Percentiles rank a stretch among this genome's conserved stretches.
Evolutionary conservation across 2,888 invertebrate species (phyloP).

Genomic region (Scelioninae gen. 1): DNA sequence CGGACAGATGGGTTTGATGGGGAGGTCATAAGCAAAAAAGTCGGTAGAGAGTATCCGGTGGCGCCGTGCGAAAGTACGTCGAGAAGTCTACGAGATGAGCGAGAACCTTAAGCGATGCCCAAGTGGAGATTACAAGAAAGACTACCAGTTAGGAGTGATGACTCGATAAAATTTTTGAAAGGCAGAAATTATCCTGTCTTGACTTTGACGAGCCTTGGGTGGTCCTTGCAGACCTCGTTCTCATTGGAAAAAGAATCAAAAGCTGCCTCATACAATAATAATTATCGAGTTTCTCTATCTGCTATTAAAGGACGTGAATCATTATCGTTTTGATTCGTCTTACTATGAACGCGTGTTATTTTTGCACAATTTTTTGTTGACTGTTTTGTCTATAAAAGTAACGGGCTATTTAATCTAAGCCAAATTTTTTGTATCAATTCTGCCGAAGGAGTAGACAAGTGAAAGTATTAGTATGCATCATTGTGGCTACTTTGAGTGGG

Average conservation of each 20-base stretch:
- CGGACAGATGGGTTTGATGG: too few relatives aligned
- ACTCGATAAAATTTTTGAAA: slow-evolving; percentile 82
- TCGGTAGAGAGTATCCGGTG: slow-evolving; percentile 63
- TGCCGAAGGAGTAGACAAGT: too few relatives aligned
- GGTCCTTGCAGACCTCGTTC: slow-evolving; percentile 75
- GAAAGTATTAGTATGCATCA: too few relatives aligned
- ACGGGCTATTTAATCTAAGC: slow-evolving; percentile 50
- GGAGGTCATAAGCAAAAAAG: too few relatives aligned
- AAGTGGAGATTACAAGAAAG: slow-evolving; percentile 82
- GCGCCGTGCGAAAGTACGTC: slow-evolving; percentile 74
- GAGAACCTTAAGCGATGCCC: slow-evolving; percentile 76
- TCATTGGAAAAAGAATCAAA: slow-evolving; percentile 57
- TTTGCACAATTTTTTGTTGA: slow-evolving; percentile 30
- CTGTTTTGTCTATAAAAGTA: slow-evolving; percentile 33
- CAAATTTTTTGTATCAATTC: too few relatives aligned
- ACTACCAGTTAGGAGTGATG: slow-evolving; percentile 84
- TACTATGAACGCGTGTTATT: slow-evolving; percentile 44
- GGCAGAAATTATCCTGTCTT: slow-evolving; percentile 81
- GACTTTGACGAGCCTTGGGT: slow-evolving; percentile 80
- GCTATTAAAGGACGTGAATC: slow-evolving; percentile 53
- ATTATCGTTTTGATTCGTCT: slow-evolving; percentile 55
- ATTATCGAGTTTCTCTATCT: slow-evolving; percentile 65
- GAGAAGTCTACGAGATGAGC: slow-evolving; percentile 80
- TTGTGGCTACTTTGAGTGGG: too few relatives aligned
- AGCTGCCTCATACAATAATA: slow-evolving; percentile 65